Conservation (phyloP, 1,140 invertebrate species). For the Drosophila bipectinata region DNA sequence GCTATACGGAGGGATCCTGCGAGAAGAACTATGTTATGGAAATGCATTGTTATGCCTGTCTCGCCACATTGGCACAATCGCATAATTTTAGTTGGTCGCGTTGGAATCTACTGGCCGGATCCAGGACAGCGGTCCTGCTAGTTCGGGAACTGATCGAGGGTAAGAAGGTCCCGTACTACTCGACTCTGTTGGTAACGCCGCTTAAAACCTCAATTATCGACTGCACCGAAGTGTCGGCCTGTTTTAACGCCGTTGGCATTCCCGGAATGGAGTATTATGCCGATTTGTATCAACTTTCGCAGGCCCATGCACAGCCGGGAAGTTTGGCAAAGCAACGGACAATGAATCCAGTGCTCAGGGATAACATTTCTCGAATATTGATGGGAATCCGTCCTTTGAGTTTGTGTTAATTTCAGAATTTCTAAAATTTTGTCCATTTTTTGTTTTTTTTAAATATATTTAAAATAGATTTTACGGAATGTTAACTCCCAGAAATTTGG, state of each 20-base stretch:
- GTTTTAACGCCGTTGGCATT: slow-evolving; percentile 86
- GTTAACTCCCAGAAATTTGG: no score
- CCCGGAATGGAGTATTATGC: slow-evolving; percentile 88
- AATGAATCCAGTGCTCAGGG: slow-evolving; percentile 77
- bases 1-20: slow-evolving; percentile 89
- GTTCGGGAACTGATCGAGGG: slow-evolving; percentile 88
- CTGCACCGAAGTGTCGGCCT: slow-evolving; percentile 89
- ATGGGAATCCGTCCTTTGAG: slow-evolving; percentile 78
- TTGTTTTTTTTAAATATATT: no score
- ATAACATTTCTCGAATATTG: slow-evolving; percentile 76
- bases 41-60: slow-evolving; percentile 92
- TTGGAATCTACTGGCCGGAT: slow-evolving; percentile 90
- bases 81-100: slow-evolving; percentile 95
- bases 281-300: slow-evolving; percentile 87
- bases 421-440: no score
- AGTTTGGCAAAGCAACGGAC: slow-evolving; percentile 73
- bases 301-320: slow-evolving; percentile 67
- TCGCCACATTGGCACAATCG: slow-evolving; percentile 90
- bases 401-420: slow-evolving; percentile 58
- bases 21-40: slow-evolving; percentile 91
- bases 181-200: slow-evolving; percentile 87
- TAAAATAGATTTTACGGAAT: no score
- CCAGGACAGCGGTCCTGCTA: slow-evolving; percentile 89
- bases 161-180: slow-evolving; percentile 86
- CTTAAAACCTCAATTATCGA: slow-evolving; percentile 87